A percentile compares a stretch with the other conserved stretches of the same genome.
Conservation (phyloP, 2,797 vertebrate species). For the Cuniculus paca region DNA sequence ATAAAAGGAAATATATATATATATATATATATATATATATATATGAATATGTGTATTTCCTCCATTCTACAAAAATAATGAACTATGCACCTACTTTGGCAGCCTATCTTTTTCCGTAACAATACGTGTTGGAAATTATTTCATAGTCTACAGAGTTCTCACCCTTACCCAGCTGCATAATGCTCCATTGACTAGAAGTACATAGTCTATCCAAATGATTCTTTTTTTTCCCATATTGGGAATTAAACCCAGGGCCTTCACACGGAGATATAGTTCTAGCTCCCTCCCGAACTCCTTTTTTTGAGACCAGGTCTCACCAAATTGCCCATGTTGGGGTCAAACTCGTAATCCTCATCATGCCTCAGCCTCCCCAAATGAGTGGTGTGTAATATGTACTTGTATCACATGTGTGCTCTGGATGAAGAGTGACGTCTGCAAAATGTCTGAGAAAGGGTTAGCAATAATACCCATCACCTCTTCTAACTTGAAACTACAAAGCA, state of each 20-base stretch:
- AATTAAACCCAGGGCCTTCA: not conserved
- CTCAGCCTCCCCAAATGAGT: not conserved
- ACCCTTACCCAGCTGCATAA: not conserved
- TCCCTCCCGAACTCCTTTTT: not conserved
- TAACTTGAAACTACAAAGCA: conserved; percentile 18
- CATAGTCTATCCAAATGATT: not conserved
- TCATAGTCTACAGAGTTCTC: not conserved
- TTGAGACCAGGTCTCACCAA: not conserved
- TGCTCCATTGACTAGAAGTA: not conserved
- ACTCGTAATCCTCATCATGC: not conserved
- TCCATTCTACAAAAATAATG: not conserved
- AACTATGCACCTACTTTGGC: not conserved
- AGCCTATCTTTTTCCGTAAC: not conserved
- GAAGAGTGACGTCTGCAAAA: not conserved
- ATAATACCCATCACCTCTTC: not conserved
- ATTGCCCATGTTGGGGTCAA: not conserved
- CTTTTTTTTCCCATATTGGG: not conserved
- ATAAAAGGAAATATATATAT: not conserved
- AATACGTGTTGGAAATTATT: not conserved
- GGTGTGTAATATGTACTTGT: fast-evolving
- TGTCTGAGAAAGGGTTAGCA: not conserved
- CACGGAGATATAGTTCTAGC: not conserved
- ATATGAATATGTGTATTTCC: not conserved
- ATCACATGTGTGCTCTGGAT: not conserved
- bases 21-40: not conserved